These are phyloP conservation scores for Deroptyus accipitrinus DNA, from an alignment of 2,113 vertebrate species.

Conservation along the genomic window DNA sequence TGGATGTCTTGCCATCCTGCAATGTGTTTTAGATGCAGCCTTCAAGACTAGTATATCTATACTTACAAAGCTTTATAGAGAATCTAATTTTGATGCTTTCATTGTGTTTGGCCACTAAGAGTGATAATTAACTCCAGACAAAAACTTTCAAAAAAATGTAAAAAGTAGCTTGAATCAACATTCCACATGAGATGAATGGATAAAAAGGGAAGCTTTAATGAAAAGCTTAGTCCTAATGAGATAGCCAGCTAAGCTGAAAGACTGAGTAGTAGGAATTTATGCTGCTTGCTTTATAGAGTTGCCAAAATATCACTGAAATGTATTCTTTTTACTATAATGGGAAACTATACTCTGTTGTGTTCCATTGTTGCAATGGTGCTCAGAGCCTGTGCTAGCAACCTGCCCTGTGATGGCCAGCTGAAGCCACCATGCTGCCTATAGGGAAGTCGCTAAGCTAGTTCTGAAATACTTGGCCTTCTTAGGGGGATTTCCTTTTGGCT, in stretches of 20 bases:
- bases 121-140: not conserved
- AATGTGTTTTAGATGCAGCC: not conserved
- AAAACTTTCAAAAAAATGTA: not conserved
- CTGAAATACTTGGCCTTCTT: slow-evolving; percentile 14
- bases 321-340: not conserved
- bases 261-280: not conserved
- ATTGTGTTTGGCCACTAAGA: not conserved
- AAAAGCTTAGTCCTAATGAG: not conserved
- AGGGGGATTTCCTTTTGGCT: not conserved
- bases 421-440: not conserved
- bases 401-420: not conserved
- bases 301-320: not conserved
- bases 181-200: not conserved
- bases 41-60: not conserved
- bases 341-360: not conserved
- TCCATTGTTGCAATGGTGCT: not conserved
- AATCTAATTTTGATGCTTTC: not conserved
- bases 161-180: not conserved
- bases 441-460: not conserved
- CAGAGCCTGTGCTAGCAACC: not conserved
- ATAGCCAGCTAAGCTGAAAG: not conserved
- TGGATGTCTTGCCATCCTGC: not conserved
- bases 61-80: not conserved
- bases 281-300: not conserved
- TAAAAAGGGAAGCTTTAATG: not conserved